Evolutionary conservation across 2,113 vertebrate genomes (phyloP).

Genomic region (Gobiocypris rarus): DNA sequence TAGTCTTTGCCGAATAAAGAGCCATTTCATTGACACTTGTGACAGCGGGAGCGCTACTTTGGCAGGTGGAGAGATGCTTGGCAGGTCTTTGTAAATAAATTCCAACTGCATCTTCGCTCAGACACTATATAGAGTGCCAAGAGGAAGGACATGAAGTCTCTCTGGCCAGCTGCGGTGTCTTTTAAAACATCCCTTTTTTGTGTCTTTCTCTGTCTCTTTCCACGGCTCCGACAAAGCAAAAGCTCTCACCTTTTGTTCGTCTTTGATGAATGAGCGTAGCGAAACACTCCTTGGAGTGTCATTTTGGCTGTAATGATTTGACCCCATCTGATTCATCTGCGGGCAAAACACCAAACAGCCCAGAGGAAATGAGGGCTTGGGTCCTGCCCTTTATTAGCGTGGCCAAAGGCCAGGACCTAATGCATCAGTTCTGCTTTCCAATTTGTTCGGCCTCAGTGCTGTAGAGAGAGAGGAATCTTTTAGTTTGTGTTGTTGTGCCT

Average conservation of each 20-base stretch:
- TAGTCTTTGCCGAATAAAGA: slow-evolving; percentile 62
- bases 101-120: slow-evolving; percentile 71
- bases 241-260: slow-evolving; percentile 50
- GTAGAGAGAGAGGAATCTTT: background rate
- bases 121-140: slow-evolving; percentile 69
- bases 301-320: slow-evolving; percentile 63
- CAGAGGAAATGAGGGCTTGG: slow-evolving; percentile 67
- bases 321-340: slow-evolving; percentile 58
- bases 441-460: slow-evolving; percentile 59
- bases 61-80: slow-evolving; percentile 70
- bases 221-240: slow-evolving; percentile 35
- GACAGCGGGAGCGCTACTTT: slow-evolving; percentile 65
- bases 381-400: slow-evolving; percentile 67
- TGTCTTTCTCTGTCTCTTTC: background rate
- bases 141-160: slow-evolving; percentile 60
- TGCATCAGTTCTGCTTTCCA: slow-evolving; percentile 67
- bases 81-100: slow-evolving; percentile 65
- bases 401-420: slow-evolving; percentile 82
- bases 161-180: slow-evolving; percentile 53
- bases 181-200: slow-evolving; percentile 54
- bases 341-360: slow-evolving; percentile 33
- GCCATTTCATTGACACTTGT: slow-evolving; percentile 70
- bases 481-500: slow-evolving; percentile 41
- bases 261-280: slow-evolving; percentile 55
- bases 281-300: slow-evolving; percentile 41